A percentile compares a stretch with the other conserved stretches of the same genome.
phyloP scores from a whole-genome alignment of 2,797 vertebrate species.

The Lepus townsendii region DNA sequence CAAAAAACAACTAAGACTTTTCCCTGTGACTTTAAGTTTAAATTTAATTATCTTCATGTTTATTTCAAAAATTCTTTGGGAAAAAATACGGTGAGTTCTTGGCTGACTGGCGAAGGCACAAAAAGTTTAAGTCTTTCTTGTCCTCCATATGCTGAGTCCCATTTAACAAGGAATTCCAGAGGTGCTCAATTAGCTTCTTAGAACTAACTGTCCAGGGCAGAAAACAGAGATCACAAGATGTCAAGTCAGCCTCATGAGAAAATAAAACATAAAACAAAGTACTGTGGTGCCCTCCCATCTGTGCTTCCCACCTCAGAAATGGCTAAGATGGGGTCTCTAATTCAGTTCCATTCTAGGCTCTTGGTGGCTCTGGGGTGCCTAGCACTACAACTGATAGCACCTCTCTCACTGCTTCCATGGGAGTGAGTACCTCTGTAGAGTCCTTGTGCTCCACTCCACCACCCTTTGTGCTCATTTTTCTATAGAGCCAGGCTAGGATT shows the following conservation, averaged over 20 bases:
- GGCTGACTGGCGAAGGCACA: neutral
- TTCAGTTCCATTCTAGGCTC: neutral
- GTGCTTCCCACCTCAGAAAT: neutral
- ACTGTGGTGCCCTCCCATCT: neutral
- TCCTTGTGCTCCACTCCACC: neutral
- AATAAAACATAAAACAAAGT: neutral
- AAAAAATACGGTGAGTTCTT: neutral
- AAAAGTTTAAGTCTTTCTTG: slow-evolving; percentile 2
- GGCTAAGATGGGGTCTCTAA: neutral
- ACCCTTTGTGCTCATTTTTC: neutral
- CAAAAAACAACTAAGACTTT: neutral
- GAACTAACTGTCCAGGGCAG: neutral
- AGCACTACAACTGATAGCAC: neutral
- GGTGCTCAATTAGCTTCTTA: neutral
- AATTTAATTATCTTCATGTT: slow-evolving; percentile 20
- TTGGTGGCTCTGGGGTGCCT: neutral
- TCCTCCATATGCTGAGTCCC: neutral
- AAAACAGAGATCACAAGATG: neutral
- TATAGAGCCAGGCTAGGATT: slow-evolving; percentile 9
- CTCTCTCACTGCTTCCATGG: neutral
- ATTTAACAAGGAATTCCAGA: slow-evolving; percentile 4
- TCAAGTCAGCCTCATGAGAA: neutral
- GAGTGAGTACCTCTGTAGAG: neutral
- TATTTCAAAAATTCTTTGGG: slow-evolving; percentile 33
- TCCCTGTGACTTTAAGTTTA: slow-evolving; percentile 35